Percentiles rank a stretch among this genome's conserved stretches.
Conservation (phyloP, 2,797 vertebrate species). For the Arremon brunneinucha region DNA sequence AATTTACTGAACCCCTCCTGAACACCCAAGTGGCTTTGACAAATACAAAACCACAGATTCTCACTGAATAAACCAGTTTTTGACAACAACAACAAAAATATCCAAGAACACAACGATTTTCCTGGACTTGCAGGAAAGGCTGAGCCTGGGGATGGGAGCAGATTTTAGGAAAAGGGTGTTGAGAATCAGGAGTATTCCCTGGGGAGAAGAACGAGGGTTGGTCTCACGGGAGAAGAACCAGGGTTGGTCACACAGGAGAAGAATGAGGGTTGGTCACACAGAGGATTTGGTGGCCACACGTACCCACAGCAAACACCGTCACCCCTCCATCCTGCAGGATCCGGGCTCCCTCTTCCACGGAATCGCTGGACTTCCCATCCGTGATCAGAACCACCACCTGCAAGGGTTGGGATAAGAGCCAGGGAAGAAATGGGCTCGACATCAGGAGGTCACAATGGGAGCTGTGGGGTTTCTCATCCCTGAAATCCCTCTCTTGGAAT, state of each 20-base stretch:
- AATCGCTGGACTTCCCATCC: conserved; percentile 80
- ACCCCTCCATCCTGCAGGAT: conserved; percentile 80
- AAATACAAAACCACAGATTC: not conserved
- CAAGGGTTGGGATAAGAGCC: not conserved
- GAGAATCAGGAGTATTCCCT: not conserved
- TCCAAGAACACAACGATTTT: not conserved
- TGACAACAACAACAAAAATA: not conserved
- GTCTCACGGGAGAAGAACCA: no score
- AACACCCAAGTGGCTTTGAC: not conserved
- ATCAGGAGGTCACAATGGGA: not conserved
- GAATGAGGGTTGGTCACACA: no score
- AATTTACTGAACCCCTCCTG: not conserved
- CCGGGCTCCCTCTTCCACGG: conserved; percentile 71
- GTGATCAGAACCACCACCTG: conserved; percentile 85
- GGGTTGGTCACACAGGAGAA: no score
- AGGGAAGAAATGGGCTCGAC: not conserved
- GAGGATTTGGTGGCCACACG: not conserved
- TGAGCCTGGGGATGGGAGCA: not conserved
- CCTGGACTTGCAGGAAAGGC: not conserved
- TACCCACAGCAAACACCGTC: conserved; percentile 87
- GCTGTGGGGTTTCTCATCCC: rapidly evolving
- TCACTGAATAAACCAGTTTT: not conserved
- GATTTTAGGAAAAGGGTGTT: rapidly evolving
- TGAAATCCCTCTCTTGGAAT: not conserved
- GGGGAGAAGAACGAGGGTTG: no score